These are phyloP conservation scores for Cerceris rybyensis DNA, from an alignment of 2,888 invertebrate genomes.

Conservation along the genomic window DNA sequence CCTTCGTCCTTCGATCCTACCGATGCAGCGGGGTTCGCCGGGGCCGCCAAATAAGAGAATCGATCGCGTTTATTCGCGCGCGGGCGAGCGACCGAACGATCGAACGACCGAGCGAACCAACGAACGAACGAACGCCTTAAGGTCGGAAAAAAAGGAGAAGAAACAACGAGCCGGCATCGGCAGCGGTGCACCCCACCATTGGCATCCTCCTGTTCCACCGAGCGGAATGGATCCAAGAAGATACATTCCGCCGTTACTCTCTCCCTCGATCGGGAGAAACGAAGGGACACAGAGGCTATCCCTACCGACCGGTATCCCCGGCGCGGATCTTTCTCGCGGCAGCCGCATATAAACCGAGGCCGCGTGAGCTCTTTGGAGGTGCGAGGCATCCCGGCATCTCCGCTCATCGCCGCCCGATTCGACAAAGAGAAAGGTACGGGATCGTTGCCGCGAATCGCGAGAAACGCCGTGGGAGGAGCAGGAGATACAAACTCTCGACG, in stretches of 20 bases:
- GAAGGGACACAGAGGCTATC: background rate
- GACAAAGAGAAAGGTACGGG: background rate
- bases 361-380: conserved; percentile 12
- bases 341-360: conserved; percentile 36
- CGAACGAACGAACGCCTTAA: conserved; percentile 21
- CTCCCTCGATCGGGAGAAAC: conserved; percentile 1
- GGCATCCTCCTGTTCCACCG: conserved; percentile 46
- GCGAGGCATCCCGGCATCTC: conserved; percentile 22
- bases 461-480: background rate
- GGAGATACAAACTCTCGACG: conserved; percentile 14
- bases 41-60: conserved; percentile 77
- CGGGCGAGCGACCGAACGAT: conserved; percentile 54
- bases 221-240: conserved; percentile 52
- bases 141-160: conserved; percentile 50
- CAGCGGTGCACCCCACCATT: conserved; percentile 8
- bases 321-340: conserved; percentile 51
- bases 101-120: conserved; percentile 39
- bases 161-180: conserved; percentile 36
- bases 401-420: background rate
- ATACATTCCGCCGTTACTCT: conserved; percentile 60
- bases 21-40: conserved; percentile 63
- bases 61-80: conserved; percentile 70
- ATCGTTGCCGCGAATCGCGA: background rate
- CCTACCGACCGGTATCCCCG: conserved; percentile 49
- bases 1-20: conserved; percentile 54